phyloP scores from a whole-genome alignment of 2,113 vertebrate genomes.

The Illadopsis cleaveri region DNA sequence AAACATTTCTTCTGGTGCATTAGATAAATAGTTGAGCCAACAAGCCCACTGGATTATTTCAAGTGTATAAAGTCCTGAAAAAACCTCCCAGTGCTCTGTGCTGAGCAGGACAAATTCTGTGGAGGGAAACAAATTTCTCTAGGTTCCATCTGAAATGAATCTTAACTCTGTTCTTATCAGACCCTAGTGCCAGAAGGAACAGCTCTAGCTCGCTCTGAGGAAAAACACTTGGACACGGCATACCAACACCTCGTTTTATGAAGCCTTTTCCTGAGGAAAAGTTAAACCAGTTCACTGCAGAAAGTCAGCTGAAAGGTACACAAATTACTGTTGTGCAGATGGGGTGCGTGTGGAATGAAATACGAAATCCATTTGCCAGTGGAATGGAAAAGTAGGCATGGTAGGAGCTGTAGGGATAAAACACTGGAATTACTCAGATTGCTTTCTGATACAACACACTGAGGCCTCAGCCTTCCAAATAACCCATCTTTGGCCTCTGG shows the following conservation, averaged over 20 bases:
- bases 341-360: background rate
- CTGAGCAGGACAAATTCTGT: background rate
- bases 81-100: background rate
- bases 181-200: background rate
- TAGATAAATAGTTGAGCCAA: background rate
- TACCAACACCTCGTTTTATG: constrained; percentile 51
- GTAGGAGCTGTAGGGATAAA: background rate
- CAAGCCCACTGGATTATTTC: background rate
- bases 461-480: background rate
- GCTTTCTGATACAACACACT: background rate
- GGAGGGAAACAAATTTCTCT: background rate
- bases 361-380: background rate
- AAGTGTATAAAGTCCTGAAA: background rate
- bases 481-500: background rate
- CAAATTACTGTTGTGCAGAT: background rate
- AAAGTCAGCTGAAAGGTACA: constrained; percentile 18
- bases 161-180: background rate
- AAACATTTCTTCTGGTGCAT: background rate
- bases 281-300: background rate
- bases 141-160: background rate
- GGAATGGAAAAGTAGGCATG: background rate
- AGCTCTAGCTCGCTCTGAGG: background rate
- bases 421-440: background rate
- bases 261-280: constrained; percentile 34
- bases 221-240: background rate